Conservation (phyloP, 2,888 invertebrate genomes). For the Macropis europaea region DNA sequence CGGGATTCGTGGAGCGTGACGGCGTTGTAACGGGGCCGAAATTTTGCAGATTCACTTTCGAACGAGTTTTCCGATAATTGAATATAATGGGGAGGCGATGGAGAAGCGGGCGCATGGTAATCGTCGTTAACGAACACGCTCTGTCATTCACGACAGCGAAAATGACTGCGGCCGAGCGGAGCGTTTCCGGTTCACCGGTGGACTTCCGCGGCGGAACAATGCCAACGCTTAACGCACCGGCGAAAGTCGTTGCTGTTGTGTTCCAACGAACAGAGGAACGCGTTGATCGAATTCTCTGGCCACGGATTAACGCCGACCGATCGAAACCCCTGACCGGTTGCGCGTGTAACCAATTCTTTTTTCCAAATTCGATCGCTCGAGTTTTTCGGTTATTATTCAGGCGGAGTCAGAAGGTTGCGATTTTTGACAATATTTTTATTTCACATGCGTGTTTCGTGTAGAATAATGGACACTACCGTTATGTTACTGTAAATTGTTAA, state of each 20-base stretch:
- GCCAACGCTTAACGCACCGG: slow-evolving; percentile 67
- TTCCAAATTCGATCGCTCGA: too few species aligned
- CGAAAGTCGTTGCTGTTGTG: slow-evolving; percentile 66
- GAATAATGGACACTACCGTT: too few species aligned
- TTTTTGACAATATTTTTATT: too few species aligned
- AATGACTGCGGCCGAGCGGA: slow-evolving; percentile 64
- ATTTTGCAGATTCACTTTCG: slow-evolving; percentile 61
- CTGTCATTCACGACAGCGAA: slow-evolving; percentile 65
- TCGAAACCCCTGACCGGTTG: slow-evolving; percentile 9
- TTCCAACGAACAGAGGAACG: slow-evolving; percentile 52
- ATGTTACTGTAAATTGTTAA: too few species aligned
- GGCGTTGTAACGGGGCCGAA: too few species aligned
- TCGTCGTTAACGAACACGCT: slow-evolving; percentile 66
- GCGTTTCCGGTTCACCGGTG: slow-evolving; percentile 64
- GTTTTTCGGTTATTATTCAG: too few species aligned
- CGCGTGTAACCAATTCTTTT: too few species aligned
- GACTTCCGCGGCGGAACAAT: slow-evolving; percentile 67
- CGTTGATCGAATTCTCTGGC: slow-evolving; percentile 62
- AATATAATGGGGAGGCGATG: slow-evolving; percentile 45
- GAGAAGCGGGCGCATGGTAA: slow-evolving; percentile 55
- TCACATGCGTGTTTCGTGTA: too few species aligned
- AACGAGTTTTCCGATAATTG: slow-evolving; percentile 61
- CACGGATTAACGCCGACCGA: slow-evolving; percentile 50
- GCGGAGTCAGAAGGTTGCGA: too few species aligned
- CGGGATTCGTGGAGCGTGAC: too few species aligned